phyloP scores from a whole-genome alignment of 2,113 vertebrate genomes.

The Larimichthys crocea region DNA sequence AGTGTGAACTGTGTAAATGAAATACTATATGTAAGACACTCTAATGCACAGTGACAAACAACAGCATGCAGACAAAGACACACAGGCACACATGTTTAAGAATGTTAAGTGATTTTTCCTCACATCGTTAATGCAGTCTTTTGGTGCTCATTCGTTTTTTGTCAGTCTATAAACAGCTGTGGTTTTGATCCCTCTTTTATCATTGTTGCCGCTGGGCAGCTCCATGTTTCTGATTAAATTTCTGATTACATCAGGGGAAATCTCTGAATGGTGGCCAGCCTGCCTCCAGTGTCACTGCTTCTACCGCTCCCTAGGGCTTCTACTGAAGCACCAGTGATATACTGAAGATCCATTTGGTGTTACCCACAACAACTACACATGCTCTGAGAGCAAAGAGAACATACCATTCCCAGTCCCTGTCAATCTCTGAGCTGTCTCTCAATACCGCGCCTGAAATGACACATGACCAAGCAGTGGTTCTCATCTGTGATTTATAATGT shows the following conservation, averaged over 20 bases:
- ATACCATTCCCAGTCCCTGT: neutral
- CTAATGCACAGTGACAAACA: neutral
- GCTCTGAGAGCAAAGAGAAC: neutral
- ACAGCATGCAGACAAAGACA: neutral
- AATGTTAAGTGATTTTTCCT: conserved; percentile 7
- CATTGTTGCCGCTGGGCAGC: conserved; percentile 14
- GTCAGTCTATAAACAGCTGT: conserved; percentile 7
- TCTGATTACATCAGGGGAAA: conserved; percentile 47
- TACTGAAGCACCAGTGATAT: conserved; percentile 31
- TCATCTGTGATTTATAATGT: conserved; percentile 43
- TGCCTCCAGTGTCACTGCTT: conserved; percentile 20
- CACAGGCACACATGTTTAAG: neutral
- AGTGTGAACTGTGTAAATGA: conserved; percentile 2
- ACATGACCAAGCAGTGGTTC: conserved; percentile 4
- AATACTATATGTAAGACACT: neutral
- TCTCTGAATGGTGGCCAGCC: conserved; percentile 26
- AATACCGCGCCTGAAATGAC: conserved; percentile 21
- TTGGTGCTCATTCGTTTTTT: conserved; percentile 6
- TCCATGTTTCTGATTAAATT: conserved; percentile 47
- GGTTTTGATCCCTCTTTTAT: conserved; percentile 20
- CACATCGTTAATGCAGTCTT: neutral
- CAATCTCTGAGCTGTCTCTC: conserved; percentile 7
- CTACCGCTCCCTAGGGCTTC: conserved; percentile 8
- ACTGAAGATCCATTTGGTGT: neutral
- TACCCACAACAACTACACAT: neutral